A percentile compares a stretch with the other conserved stretches of the same genome.
Evolutionary conservation across 2,113 vertebrate species (phyloP).

Genomic region (Opisthocomus hoazin): DNA sequence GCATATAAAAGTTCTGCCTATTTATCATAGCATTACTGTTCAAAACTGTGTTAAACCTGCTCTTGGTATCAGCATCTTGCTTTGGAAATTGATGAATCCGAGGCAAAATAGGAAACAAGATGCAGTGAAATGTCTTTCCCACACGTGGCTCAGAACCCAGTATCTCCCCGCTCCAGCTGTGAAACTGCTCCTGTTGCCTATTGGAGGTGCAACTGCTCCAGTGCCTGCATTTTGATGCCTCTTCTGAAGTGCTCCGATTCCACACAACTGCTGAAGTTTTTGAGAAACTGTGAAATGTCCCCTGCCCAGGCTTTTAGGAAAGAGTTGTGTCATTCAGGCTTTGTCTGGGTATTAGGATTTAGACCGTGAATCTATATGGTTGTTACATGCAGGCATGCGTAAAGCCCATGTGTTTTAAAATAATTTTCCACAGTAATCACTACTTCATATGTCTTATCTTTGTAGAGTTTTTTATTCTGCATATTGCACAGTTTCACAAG

Average conservation of each 20-base stretch:
- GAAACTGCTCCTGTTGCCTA: background rate
- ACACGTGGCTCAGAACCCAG: background rate
- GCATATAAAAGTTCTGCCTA: background rate
- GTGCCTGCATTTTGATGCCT: background rate
- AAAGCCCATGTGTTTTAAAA: background rate
- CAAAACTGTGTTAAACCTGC: background rate
- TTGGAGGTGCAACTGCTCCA: background rate
- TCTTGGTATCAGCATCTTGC: background rate
- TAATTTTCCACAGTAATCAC: background rate
- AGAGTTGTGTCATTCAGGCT: background rate
- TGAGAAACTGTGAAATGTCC: background rate
- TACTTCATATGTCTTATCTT: background rate
- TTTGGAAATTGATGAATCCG: background rate
- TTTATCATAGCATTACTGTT: background rate
- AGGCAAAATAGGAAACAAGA: background rate
- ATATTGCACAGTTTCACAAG: background rate
- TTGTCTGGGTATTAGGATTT: background rate
- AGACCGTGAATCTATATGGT: background rate
- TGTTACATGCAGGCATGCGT: background rate
- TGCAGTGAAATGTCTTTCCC: background rate
- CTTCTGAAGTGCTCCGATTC: background rate
- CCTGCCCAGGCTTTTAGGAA: background rate
- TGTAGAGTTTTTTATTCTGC: background rate
- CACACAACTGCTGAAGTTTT: background rate
- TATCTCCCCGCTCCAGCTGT: background rate